Conservation (phyloP, 2,888 invertebrate species). For the Pyrochroa serraticornis region DNA sequence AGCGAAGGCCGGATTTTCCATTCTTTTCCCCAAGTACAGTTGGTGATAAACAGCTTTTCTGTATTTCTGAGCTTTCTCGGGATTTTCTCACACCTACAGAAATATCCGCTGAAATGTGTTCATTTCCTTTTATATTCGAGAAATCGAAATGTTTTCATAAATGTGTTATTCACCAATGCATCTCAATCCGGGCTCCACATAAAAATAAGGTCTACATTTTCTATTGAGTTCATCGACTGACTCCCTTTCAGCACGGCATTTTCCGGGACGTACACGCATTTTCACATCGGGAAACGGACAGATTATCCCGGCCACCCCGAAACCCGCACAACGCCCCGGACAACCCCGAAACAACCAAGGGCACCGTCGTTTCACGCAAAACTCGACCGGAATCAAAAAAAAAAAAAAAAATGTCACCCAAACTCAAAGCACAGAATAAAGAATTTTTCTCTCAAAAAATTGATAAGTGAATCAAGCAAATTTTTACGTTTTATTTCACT, state of each 20-base stretch:
- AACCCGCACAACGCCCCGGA: too few species aligned
- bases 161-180: slow-evolving; percentile 34
- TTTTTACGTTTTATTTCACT: too few species aligned
- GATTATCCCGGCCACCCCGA: neutral
- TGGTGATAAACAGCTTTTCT: slow-evolving; percentile 44
- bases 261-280: neutral
- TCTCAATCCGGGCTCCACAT: slow-evolving; percentile 24
- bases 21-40: slow-evolving; percentile 32
- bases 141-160: slow-evolving; percentile 41
- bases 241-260: too few species aligned
- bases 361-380: too few species aligned
- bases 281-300: neutral
- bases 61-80: slow-evolving; percentile 43
- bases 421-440: too few species aligned
- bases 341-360: too few species aligned
- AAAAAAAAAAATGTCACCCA: too few species aligned
- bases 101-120: slow-evolving; percentile 44
- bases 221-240: slow-evolving; percentile 15
- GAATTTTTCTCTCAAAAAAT: too few species aligned
- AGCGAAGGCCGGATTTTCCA: slow-evolving; percentile 5
- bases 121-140: slow-evolving; percentile 42
- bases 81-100: slow-evolving; percentile 41
- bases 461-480: too few species aligned
- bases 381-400: too few species aligned
- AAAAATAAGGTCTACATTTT: slow-evolving; percentile 26